phyloP scores from a whole-genome alignment of 2,113 vertebrate species.

The Centropus bengalensis region DNA sequence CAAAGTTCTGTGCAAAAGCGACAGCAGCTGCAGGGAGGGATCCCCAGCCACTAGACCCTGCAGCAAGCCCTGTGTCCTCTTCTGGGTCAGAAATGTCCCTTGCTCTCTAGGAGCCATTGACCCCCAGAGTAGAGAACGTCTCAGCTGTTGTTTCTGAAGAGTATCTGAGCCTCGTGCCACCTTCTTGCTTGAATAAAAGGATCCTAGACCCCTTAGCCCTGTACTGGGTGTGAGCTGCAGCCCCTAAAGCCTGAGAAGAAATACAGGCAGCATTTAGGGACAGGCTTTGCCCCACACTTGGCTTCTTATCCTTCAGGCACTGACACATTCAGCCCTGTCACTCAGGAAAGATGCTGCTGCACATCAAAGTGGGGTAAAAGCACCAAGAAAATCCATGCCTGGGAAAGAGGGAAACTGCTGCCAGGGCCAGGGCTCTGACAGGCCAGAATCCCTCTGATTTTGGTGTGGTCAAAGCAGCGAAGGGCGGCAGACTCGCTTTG shows the following conservation, averaged over 20 bases:
- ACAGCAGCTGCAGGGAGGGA: not conserved
- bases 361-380: not conserved
- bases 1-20: not conserved
- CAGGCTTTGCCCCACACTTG: not conserved
- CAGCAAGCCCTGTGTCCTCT: not conserved
- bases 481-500: constrained; percentile 7
- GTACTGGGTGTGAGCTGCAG: not conserved
- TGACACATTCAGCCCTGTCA: not conserved
- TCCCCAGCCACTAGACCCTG: accelerated
- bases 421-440: not conserved
- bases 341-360: not conserved
- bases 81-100: not conserved
- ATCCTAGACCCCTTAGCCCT: not conserved
- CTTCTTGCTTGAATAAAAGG: not conserved
- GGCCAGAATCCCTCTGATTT: not conserved
- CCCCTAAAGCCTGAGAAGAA: not conserved
- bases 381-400: not conserved
- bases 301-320: not conserved
- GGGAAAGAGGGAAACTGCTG: not conserved
- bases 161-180: not conserved
- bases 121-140: not conserved
- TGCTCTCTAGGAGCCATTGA: accelerated
- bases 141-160: not conserved
- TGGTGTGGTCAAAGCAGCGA: not conserved
- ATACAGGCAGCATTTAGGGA: not conserved